phyloP scores from a whole-genome alignment of 2,797 vertebrate genomes.

The Leptatherina wallacei region DNA sequence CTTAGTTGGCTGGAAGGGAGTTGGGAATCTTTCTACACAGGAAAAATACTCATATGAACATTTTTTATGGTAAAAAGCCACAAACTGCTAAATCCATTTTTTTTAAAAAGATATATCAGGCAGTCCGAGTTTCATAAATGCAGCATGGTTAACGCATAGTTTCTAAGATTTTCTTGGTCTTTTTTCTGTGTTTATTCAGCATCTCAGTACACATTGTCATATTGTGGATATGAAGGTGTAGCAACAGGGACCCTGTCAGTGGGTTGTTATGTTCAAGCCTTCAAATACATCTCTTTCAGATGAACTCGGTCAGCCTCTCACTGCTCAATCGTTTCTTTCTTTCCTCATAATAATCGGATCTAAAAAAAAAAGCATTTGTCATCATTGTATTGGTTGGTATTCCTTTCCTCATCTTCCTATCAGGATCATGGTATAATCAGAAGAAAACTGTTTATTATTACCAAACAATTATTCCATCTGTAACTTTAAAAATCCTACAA shows the following conservation, averaged over 20 bases:
- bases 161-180: background rate
- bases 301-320: constrained; percentile 12
- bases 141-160: background rate
- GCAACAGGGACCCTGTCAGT: constrained; percentile 20
- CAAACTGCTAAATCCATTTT: background rate
- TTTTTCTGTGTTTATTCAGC: background rate
- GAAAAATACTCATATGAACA: background rate
- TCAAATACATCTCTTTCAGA: constrained; percentile 24
- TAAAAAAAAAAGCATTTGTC: constrained; percentile 8
- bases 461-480: constrained; percentile 26
- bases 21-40: too few relatives aligned
- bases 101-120: constrained; percentile 5
- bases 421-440: background rate
- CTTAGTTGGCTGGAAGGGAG: too few relatives aligned
- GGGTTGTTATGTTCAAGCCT: constrained; percentile 22
- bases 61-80: constrained; percentile 2
- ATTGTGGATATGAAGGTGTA: background rate
- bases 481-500: constrained; percentile 45
- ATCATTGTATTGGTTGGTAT: constrained; percentile 2
- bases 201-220: background rate
- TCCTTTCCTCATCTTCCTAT: constrained; percentile 2
- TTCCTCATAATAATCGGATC: background rate
- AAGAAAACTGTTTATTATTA: constrained; percentile 8
- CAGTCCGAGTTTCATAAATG: background rate
- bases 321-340: background rate